Base-by-base conservation (phyloP, 2,113 vertebrate genomes). In the Proteles cristata region DNA sequence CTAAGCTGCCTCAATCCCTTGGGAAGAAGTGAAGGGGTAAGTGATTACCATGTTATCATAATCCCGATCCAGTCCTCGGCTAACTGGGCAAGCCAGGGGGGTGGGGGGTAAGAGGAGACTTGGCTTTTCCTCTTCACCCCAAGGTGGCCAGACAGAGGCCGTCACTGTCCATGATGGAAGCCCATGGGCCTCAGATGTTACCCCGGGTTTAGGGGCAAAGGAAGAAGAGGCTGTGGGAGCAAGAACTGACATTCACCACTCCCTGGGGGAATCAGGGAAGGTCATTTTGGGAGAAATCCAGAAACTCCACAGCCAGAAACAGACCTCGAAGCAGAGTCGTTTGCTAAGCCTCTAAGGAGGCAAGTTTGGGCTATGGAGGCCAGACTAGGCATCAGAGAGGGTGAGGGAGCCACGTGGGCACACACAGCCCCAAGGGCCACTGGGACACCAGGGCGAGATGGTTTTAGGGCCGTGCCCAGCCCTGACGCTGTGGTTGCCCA, bases 351-450 rank as follows among this genome's bases (percentile, higher is more conserved):
- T 85, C 66, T 26, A 2, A 12, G 61, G 69, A 96, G 63, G 23
- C 48, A n/a, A 65, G 53, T 1, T 76, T 82, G 65, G 86, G 53
- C 50, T 9, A 17, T 26, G 33, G 25, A 92, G 9, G 55, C 82
- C 0, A 2, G 11, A 11, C 7, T 17, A 5, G 35, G 33, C 39
- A 25, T 45, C 83, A 53, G 69, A 61, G 82, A 77, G 50, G 68
- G 14, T 2, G 8, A 35, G n/a, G 0, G 19, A 5, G 50, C 43
- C 39, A 48, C 4, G 0, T 0, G 1, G 80, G 65, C 81, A 35
- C 55, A 26, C 43, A 1, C 10, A 9, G 73, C 25, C 31, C 28
- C 65, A 0, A 4, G 35, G 35, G 28, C 21, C 33, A 58, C 88
- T 31, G 3, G 1, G 61, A 28, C 17, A 14, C 4, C 11, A 39